A percentile compares a stretch with the other conserved stretches of the same genome.
Conservation (phyloP, 2,113 vertebrate species). For the Periophthalmodon schlosseri region DNA sequence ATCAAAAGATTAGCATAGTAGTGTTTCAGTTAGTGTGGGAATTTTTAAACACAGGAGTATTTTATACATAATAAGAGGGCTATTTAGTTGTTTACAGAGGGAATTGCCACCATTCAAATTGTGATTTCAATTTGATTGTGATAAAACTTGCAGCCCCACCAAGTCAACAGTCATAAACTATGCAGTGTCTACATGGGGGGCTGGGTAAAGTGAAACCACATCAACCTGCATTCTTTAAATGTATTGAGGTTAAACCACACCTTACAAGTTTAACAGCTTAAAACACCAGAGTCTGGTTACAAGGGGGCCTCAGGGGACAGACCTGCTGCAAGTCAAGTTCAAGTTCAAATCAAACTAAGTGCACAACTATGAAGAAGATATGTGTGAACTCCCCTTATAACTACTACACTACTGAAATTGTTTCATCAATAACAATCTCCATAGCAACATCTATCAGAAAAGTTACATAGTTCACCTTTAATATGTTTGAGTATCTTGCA, state of each 20-base stretch:
- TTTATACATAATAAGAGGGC: not conserved
- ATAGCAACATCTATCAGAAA: too few species aligned
- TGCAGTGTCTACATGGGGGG: not conserved
- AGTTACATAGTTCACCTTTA: too few species aligned
- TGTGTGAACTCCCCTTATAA: not conserved
- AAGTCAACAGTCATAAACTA: not conserved
- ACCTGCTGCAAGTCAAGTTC: slow-evolving; percentile 39
- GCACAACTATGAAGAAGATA: slow-evolving; percentile 6
- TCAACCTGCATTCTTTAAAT: slow-evolving; percentile 44
- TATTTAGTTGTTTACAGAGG: not conserved
- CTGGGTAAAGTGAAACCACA: slow-evolving; percentile 44
- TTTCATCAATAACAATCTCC: too few species aligned
- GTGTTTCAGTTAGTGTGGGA: too few species aligned
- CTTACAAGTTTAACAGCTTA: slow-evolving; percentile 53
- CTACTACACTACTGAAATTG: too few species aligned
- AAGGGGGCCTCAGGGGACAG: slow-evolving; percentile 39
- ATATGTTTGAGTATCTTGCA: too few species aligned
- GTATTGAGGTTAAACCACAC: slow-evolving; percentile 62
- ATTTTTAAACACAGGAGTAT: not conserved
- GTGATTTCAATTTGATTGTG: not conserved
- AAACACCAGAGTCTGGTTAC: slow-evolving; percentile 57
- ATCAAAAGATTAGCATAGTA: too few species aligned
- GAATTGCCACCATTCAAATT: not conserved
- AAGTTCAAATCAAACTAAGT: slow-evolving; percentile 42
- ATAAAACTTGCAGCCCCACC: not conserved